These are phyloP conservation scores for Idaea dimidiata DNA, from an alignment of 2,888 invertebrate genomes.

Conservation along the genomic window DNA sequence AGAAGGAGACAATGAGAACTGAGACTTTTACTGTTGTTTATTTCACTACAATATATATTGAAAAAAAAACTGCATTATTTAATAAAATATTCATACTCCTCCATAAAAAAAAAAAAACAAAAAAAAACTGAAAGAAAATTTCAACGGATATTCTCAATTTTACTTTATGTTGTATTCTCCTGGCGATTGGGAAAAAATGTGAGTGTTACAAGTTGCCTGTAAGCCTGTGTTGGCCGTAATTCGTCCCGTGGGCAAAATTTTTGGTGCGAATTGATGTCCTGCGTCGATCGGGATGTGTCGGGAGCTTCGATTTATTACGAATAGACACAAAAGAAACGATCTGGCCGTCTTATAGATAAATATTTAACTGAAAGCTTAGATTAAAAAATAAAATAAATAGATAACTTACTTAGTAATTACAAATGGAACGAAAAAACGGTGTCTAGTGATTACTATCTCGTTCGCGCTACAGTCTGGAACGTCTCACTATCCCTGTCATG, in stretches of 20 bases:
- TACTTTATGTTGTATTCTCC: constrained; percentile 14
- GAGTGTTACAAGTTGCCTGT: constrained; percentile 28
- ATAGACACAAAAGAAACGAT: constrained; percentile 26
- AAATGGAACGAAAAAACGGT: no score
- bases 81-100: not conserved
- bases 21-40: no score
- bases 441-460: no score
- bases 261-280: constrained; percentile 37
- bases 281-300: constrained; percentile 33
- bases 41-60: no score
- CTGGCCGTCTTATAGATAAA: constrained; percentile 27
- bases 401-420: no score
- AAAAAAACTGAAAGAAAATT: not conserved
- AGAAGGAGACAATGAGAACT: no score
- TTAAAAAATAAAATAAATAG: no score
- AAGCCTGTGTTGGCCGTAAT: constrained; percentile 29
- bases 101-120: not conserved
- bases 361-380: constrained; percentile 28
- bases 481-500: no score
- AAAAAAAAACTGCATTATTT: no score
- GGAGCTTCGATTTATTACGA: constrained; percentile 41
- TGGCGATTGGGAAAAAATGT: constrained; percentile 17
- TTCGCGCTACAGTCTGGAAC: no score
- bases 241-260: constrained; percentile 37
- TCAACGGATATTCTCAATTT: not conserved